A percentile compares a stretch with the other conserved stretches of the same genome.
phyloP scores from a whole-genome alignment of 2,888 invertebrate species.

The Luperina testacea region DNA sequence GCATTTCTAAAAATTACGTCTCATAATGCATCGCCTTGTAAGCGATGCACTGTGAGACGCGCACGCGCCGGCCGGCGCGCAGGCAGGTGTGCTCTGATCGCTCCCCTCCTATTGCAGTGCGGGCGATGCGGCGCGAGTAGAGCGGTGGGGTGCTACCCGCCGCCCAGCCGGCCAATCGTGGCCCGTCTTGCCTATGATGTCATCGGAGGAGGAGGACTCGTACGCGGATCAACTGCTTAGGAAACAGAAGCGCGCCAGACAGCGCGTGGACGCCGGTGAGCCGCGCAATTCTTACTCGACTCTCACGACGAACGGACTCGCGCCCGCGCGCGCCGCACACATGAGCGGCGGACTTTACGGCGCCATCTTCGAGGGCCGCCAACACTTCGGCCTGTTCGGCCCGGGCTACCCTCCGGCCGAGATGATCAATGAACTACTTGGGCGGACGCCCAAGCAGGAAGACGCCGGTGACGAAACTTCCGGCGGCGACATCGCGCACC shows the following conservation, averaged over 20 bases:
- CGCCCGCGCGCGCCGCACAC: constrained; percentile 93
- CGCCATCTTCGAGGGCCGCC: constrained; percentile 95
- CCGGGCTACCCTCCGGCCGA: constrained; percentile 96
- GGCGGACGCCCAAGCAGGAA: constrained; percentile 94
- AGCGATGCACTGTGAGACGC: constrained; percentile 66
- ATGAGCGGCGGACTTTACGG: constrained; percentile 96
- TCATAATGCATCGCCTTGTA: constrained; percentile 49
- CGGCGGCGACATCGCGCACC: constrained; percentile 92
- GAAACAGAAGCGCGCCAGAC: constrained; percentile 98
- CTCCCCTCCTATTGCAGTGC: constrained; percentile 88
- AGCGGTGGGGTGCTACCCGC: constrained; percentile 89
- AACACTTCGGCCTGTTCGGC: constrained; percentile 95
- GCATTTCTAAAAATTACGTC: constrained; percentile 38
- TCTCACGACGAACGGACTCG: constrained; percentile 89
- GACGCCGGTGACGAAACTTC: constrained; percentile 89
- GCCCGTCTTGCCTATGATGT: constrained; percentile 97
- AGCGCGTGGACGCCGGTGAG: constrained; percentile 99
- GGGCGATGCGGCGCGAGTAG: constrained; percentile 88
- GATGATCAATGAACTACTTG: constrained; percentile 97
- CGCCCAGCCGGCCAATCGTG: constrained; percentile 94
- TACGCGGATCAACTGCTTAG: constrained; percentile 97
- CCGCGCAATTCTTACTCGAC: constrained; percentile 97
- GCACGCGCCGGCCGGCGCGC: constrained; percentile 71
- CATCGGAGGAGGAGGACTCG: constrained; percentile 99
- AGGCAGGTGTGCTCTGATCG: constrained; percentile 86